These are phyloP conservation scores for Cybosia mesomella DNA, from an alignment of 2,888 invertebrate genomes.

Conservation along the genomic window DNA sequence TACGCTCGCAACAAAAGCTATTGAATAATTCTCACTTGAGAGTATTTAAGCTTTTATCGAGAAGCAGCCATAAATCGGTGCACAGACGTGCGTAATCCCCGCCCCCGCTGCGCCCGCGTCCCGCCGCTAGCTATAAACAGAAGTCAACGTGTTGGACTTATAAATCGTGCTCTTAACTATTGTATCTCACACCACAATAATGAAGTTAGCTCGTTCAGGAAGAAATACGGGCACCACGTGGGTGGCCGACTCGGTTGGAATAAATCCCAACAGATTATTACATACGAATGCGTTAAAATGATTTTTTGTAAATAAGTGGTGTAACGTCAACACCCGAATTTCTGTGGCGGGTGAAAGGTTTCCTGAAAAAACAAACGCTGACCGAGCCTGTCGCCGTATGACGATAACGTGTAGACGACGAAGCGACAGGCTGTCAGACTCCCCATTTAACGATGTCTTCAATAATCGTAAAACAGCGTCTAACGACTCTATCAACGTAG, in stretches of 20 bases:
- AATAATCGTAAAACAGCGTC: constrained; percentile 44
- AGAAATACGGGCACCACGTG: constrained; percentile 85
- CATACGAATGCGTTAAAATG: constrained; percentile 75
- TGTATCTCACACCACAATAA: constrained; percentile 87
- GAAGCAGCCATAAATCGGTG: constrained; percentile 82
- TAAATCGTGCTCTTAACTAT: constrained; percentile 87
- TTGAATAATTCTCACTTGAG: constrained; percentile 80
- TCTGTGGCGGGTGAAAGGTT: constrained; percentile 73
- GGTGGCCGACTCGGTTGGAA: constrained; percentile 79
- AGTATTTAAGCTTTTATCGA: constrained; percentile 87
- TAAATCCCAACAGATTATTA: constrained; percentile 82
- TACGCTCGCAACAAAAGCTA: constrained; percentile 62
- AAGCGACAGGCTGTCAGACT: constrained; percentile 48
- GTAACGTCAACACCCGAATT: constrained; percentile 67
- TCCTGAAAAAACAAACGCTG: constrained; percentile 80
- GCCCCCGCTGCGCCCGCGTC: constrained; percentile 77
- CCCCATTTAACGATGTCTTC: constrained; percentile 41
- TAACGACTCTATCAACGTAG: constrained; percentile 43
- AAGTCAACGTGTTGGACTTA: constrained; percentile 87
- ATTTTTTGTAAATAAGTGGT: constrained; percentile 79
- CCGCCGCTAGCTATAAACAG: constrained; percentile 85
- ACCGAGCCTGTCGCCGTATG: constrained; percentile 37
- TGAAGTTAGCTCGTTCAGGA: constrained; percentile 86
- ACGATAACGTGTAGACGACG: constrained; percentile 44
- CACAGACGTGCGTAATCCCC: constrained; percentile 83